Conservation (phyloP, 2,113 vertebrate species). For the Bubo bubo region DNA sequence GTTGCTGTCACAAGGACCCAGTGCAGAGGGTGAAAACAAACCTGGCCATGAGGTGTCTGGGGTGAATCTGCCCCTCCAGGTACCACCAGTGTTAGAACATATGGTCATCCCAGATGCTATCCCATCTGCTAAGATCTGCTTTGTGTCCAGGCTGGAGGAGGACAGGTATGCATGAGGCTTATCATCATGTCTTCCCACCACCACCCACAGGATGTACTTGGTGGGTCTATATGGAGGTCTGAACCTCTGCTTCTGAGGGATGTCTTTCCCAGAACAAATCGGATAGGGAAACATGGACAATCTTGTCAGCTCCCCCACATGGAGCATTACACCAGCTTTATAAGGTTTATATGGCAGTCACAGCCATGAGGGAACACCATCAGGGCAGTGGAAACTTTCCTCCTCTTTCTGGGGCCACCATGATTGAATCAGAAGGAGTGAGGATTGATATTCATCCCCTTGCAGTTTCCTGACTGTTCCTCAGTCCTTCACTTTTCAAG, state of each 20-base stretch:
- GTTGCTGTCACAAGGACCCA: neutral
- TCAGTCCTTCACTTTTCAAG: neutral
- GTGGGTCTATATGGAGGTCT: neutral
- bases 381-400: neutral
- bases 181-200: neutral
- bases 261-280: neutral
- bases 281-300: rapidly evolving
- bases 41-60: neutral
- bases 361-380: neutral
- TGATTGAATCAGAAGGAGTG: neutral
- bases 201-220: neutral
- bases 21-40: neutral
- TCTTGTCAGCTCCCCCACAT: neutral
- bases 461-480: neutral
- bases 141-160: neutral
- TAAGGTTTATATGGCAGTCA: neutral
- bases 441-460: neutral
- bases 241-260: neutral
- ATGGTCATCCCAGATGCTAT: neutral
- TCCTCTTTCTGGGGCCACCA: neutral
- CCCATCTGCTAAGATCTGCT: neutral
- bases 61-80: neutral
- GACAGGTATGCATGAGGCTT: neutral
- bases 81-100: neutral
- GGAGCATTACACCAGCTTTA: neutral